Percentiles rank a stretch among this genome's conserved stretches.
Conservation (phyloP, 2,888 invertebrate species). For the Himalopsyche kuldschensis region DNA sequence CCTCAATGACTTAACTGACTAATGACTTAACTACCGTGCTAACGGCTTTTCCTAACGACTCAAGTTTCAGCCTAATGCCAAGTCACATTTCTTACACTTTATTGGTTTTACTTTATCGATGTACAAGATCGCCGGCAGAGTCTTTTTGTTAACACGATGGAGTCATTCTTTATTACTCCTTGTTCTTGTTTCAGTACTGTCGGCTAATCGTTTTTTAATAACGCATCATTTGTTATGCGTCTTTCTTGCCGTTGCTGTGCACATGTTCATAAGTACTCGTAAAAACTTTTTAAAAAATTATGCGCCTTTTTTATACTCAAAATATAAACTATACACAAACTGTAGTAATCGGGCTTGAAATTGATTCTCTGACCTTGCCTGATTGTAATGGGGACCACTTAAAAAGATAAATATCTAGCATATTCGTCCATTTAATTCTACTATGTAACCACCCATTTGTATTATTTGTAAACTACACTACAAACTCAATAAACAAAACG, state of each 20-base stretch:
- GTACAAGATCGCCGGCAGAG: not conserved
- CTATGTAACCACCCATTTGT: no score
- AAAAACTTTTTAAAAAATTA: no score
- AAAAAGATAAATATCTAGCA: no score
- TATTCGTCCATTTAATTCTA: no score
- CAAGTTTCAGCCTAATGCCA: slow-evolving; percentile 28
- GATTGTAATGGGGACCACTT: no score
- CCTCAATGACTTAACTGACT: slow-evolving; percentile 32
- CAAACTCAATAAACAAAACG: no score
- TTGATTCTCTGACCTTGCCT: no score
- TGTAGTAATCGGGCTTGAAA: no score
- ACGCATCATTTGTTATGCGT: not conserved
- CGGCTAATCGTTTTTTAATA: not conserved
- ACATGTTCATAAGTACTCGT: not conserved
- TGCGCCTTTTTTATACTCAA: no score
- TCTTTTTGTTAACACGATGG: not conserved
- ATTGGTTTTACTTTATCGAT: slow-evolving; percentile 17
- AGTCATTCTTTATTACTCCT: not conserved
- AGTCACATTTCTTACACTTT: slow-evolving; percentile 29
- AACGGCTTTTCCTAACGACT: slow-evolving; percentile 31
- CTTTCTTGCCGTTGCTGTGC: not conserved
- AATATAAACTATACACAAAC: no score
- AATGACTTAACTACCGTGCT: slow-evolving; percentile 30
- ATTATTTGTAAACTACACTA: no score
- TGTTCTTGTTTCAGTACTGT: not conserved